Evolutionary conservation across 2,797 vertebrate genomes (phyloP).

Genomic region (Hypotaenidia okinawae): DNA sequence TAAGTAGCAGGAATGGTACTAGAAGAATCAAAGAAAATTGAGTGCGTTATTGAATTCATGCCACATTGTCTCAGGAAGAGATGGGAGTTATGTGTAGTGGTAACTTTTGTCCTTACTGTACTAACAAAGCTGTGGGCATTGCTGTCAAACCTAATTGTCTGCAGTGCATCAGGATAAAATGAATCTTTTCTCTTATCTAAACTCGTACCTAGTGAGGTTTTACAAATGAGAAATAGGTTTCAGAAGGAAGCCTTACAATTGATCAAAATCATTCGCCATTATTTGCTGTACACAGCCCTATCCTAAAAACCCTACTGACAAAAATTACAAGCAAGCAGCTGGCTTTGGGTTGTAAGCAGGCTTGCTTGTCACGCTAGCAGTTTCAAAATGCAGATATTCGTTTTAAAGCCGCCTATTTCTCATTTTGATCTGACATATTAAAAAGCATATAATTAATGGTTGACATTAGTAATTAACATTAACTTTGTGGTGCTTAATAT

Average conservation of each 20-base stretch:
- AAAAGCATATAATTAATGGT: slow-evolving; percentile 84
- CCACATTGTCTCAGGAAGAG: slow-evolving; percentile 75
- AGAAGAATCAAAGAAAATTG: slow-evolving; percentile 78
- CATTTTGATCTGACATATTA: slow-evolving; percentile 80
- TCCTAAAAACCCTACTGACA: not conserved
- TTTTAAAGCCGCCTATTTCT: slow-evolving; percentile 75
- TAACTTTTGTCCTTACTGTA: slow-evolving; percentile 70
- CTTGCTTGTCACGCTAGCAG: slow-evolving; percentile 63
- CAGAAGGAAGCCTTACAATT: not conserved
- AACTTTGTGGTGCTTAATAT: slow-evolving; percentile 82
- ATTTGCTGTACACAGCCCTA: not conserved
- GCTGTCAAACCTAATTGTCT: slow-evolving; percentile 63
- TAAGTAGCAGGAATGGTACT: slow-evolving; percentile 74
- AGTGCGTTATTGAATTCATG: slow-evolving; percentile 77
- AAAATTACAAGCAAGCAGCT: not conserved
- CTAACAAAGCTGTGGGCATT: slow-evolving; percentile 66
- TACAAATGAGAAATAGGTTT: slow-evolving; percentile 21
- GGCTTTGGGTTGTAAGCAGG: slow-evolving; percentile 54
- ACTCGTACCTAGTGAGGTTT: not conserved
- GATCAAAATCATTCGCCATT: slow-evolving; percentile 18
- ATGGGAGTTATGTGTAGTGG: slow-evolving; percentile 60
- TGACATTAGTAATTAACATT: slow-evolving; percentile 85
- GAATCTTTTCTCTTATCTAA: slow-evolving; percentile 22
- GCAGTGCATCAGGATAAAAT: slow-evolving; percentile 6
- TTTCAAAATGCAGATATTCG: slow-evolving; percentile 68